A percentile compares a stretch with the other conserved stretches of the same genome.
Conservation (phyloP, 2,888 invertebrate genomes). For the Kuschelorhynchus macadamiae region DNA sequence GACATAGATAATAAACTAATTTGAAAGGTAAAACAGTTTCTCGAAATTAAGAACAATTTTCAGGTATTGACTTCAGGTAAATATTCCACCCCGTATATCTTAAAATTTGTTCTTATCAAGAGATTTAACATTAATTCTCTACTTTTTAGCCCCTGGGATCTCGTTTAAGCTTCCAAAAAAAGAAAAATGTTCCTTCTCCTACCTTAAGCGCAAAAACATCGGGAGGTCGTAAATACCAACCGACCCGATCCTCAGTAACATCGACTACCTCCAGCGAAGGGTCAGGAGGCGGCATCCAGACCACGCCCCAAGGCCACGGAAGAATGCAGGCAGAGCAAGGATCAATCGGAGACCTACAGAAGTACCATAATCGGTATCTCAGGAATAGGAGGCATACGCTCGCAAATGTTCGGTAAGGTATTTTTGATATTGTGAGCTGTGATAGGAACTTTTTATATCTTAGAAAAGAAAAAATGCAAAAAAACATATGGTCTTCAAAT, state of each 20-base stretch:
- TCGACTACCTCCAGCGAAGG: conserved; percentile 64
- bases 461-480: no score
- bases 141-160: conserved; percentile 68
- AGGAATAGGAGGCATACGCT: conserved; percentile 90
- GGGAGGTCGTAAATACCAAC: conserved; percentile 34
- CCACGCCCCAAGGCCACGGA: conserved; percentile 57
- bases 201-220: conserved; percentile 65
- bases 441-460: no score
- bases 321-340: conserved; percentile 95
- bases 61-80: no score
- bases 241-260: conserved; percentile 62
- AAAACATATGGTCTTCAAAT: no score
- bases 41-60: no score
- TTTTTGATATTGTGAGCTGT: no score
- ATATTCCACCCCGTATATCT: no score
- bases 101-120: no score
- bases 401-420: conserved; percentile 91
- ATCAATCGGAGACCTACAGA: conserved; percentile 90
- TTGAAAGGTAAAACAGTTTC: no score
- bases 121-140: no score
- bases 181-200: conserved; percentile 73
- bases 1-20: no score
- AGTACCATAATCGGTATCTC: conserved; percentile 88
- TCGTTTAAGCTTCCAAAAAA: conserved; percentile 60
- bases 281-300: conserved; percentile 57